Evolutionary conservation across 2,797 vertebrate genomes (phyloP).

Genomic region (Anguilla megastoma): DNA sequence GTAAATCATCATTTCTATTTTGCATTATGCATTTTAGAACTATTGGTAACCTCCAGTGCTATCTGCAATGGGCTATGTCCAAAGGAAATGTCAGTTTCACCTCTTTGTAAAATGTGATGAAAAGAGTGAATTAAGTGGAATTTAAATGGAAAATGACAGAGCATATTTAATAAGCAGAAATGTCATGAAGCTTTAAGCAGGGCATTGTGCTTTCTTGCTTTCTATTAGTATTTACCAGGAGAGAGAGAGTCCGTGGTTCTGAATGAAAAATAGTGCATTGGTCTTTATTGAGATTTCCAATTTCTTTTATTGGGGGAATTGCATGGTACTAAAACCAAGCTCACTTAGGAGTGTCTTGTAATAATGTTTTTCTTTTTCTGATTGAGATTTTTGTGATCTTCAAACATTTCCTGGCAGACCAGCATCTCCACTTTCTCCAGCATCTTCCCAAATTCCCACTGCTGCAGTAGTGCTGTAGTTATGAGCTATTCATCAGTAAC

Average conservation of each 20-base stretch:
- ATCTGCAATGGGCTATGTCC: slow-evolving; percentile 23
- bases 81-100: slow-evolving; percentile 26
- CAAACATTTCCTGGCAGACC: not conserved
- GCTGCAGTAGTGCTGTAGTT: not conserved
- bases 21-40: slow-evolving; percentile 23
- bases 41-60: slow-evolving; percentile 13
- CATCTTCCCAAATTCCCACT: not conserved
- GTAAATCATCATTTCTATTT: not conserved
- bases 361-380: not conserved
- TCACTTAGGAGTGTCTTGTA: not conserved
- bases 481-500: not conserved
- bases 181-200: slow-evolving; percentile 9
- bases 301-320: not conserved
- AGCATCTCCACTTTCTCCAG: not conserved
- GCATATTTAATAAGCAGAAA: slow-evolving; percentile 19
- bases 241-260: not conserved
- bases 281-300: not conserved
- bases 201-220: not conserved
- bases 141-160: slow-evolving; percentile 20
- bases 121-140: slow-evolving; percentile 18
- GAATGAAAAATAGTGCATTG: not conserved
- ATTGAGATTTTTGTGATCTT: not conserved
- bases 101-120: slow-evolving; percentile 30
- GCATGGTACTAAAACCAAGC: not conserved
- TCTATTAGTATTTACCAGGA: not conserved